Base-by-base conservation (phyloP, 2,888 invertebrate genomes). In the Glyphotaelius pellucidus region DNA sequence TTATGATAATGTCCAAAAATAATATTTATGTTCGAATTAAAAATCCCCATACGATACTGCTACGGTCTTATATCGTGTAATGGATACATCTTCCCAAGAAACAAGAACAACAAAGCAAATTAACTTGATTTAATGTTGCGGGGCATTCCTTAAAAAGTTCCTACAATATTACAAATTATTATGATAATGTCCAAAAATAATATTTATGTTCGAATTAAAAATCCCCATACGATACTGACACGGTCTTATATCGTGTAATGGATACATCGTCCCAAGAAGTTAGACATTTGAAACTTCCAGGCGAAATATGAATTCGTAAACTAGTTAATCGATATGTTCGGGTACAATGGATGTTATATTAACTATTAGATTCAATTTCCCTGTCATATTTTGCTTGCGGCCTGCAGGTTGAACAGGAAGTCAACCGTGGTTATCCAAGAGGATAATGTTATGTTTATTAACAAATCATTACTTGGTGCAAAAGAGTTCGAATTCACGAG, bases 221-320 rank as follows among this genome's bases (percentile, higher is more conserved):
- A 67, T 67, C 1, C 9, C 25, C 67, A 67, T 25, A 67, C 67
- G 67, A 67, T 67, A 67, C 67, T 67, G 25, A n/a, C 25, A n/a
- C 67, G 42, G 14, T 47, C 30, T 14, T 86, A 86, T 83, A 47
- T 42, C 11, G 86, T 86, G 47, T 86, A 86, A 86, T 86, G 86
- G 86, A 86, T 86, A 86, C 12, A 35, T 30, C 25, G 86, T n/a
- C 86, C 86, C 38, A 86, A 86, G 86, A 86, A 86, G 86, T 86
- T 86, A 86, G 86, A 86, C 42, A 86, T 86, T 86, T 86, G 86
- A 86, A 86, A 86, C 86, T 86, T 86, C n/a, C 11, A 47, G n/a
- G 47, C 47, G 47, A 86, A 86, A 83, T 83, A 83, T 32, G 25
- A 86, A 86, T 42, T 30, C 47, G 42, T 86, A 47, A 67, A 86